Evolutionary conservation across 1,140 invertebrate genomes (phyloP).

Genomic region (Sipha flava): DNA sequence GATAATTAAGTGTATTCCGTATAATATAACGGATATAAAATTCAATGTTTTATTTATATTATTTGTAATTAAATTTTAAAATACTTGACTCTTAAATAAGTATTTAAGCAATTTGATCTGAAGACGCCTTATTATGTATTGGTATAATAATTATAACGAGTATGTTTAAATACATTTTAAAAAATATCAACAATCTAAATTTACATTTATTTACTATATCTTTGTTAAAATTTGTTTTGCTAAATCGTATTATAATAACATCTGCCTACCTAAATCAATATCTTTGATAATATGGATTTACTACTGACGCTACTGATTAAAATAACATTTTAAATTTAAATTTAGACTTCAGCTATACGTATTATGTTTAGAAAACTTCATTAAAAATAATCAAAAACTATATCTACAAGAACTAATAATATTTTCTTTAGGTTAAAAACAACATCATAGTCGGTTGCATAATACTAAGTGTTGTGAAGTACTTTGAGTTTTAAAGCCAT

Average conservation of each 20-base stretch:
- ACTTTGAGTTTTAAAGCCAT: background rate
- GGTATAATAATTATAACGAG: no score
- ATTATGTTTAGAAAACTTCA: background rate
- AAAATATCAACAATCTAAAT: no score
- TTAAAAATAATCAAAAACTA: background rate
- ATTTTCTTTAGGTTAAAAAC: background rate
- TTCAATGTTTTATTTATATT: no score
- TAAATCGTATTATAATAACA: no score
- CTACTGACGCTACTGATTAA: background rate
- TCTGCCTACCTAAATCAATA: background rate
- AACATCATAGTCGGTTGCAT: background rate
- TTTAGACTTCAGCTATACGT: background rate
- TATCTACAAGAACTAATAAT: background rate
- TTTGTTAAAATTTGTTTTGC: no score
- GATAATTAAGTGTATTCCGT: background rate
- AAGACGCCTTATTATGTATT: no score
- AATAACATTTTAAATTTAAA: background rate
- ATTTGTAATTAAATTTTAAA: no score
- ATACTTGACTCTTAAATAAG: no score
- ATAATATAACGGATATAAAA: background rate
- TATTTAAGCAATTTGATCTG: no score
- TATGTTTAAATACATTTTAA: no score
- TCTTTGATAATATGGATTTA: background rate
- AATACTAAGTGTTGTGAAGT: background rate
- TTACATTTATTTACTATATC: no score